phyloP scores from a whole-genome alignment of 2,888 invertebrate species.

The Himalopsyche kuldschensis region DNA sequence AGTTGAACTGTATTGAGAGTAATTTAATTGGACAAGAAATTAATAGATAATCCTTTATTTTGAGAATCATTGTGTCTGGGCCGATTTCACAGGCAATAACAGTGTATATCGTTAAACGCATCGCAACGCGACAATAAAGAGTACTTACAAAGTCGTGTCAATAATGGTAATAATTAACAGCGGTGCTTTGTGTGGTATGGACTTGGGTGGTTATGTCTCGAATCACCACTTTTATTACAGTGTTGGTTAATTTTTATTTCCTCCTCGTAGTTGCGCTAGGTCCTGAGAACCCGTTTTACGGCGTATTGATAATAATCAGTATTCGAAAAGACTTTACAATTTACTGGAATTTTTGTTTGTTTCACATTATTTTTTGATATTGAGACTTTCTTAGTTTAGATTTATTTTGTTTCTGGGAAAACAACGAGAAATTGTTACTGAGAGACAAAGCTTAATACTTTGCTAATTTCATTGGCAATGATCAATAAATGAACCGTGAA shows the following conservation, averaged over 20 bases:
- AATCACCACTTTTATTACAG: not conserved
- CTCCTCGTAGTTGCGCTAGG: not conserved
- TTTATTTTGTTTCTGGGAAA: no score
- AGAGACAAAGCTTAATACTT: no score
- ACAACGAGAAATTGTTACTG: no score
- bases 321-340: no score
- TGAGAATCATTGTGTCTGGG: not conserved
- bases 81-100: not conserved
- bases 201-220: not conserved
- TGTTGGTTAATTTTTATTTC: not conserved
- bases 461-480: no score
- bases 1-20: no score
- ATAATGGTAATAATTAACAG: not conserved
- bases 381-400: no score
- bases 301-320: not conserved
- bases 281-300: not conserved
- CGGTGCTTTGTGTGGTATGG: not conserved
- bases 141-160: not conserved
- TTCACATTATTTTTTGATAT: no score
- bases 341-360: no score
- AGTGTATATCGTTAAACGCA: not conserved
- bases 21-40: no score
- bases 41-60: not conserved
- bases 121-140: not conserved
- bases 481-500: no score